phyloP scores from a whole-genome alignment of 1,140 invertebrate species.

The Scylla paramamosain region DNA sequence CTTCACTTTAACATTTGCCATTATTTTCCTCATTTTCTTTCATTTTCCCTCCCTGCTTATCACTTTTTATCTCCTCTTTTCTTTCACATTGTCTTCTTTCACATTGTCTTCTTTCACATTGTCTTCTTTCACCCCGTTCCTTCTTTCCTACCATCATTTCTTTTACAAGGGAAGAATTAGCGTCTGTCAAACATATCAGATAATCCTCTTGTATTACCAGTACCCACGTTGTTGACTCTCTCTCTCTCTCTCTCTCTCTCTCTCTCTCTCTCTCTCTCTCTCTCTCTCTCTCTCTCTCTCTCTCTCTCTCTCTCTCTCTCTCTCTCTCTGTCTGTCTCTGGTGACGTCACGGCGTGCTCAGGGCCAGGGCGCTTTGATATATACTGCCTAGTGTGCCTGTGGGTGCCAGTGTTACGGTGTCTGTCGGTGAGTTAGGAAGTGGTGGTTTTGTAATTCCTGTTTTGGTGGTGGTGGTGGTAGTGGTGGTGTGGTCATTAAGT shows the following conservation, averaged over 20 bases:
- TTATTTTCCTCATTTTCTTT: neutral
- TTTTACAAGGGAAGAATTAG: neutral
- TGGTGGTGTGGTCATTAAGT: too few species aligned
- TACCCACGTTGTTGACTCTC: too few species aligned
- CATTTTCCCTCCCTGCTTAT: too few species aligned
- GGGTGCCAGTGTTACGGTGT: neutral
- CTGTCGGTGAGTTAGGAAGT: neutral
- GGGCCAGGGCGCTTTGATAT: neutral
- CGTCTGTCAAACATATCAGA: too few species aligned
- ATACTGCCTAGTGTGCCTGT: neutral
- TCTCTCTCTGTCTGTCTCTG: neutral
- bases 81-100: neutral
- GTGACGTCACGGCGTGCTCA: neutral
- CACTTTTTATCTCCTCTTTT: too few species aligned
- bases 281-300: neutral
- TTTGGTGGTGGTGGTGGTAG: too few species aligned
- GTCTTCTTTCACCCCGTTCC: neutral
- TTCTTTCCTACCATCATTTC: neutral
- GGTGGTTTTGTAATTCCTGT: neutral
- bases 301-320: neutral
- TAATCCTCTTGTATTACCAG: too few species aligned
- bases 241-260: too few species aligned
- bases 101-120: neutral
- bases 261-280: neutral
- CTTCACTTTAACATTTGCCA: neutral